Conservation (phyloP, 2,888 invertebrate species). For the Silvanus unidentatus region DNA sequence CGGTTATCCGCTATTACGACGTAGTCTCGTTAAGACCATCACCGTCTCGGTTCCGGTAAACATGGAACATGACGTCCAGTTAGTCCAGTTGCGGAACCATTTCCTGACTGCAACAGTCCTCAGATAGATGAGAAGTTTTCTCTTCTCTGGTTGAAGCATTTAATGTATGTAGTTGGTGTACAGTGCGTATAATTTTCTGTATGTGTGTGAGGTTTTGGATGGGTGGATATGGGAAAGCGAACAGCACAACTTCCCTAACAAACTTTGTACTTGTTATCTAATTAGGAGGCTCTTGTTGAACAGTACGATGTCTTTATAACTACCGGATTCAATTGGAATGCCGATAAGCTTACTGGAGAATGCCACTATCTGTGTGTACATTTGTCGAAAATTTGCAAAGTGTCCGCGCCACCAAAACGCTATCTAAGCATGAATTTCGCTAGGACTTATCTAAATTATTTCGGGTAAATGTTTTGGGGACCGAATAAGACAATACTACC, state of each 20-base stretch:
- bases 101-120: slow-evolving; percentile 9
- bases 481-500: too few relatives aligned
- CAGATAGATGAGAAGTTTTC: neutral
- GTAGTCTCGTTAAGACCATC: slow-evolving; percentile 41
- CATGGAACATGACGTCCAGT: slow-evolving; percentile 32
- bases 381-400: slow-evolving; percentile 21
- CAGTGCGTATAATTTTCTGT: too few relatives aligned
- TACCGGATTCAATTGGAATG: slow-evolving; percentile 42
- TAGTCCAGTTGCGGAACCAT: slow-evolving; percentile 32
- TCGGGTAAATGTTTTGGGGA: neutral
- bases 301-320: slow-evolving; percentile 42
- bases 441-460: slow-evolving; percentile 42
- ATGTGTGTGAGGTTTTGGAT: too few relatives aligned
- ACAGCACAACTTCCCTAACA: slow-evolving; percentile 17
- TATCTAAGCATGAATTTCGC: slow-evolving; percentile 28
- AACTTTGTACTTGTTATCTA: slow-evolving; percentile 42
- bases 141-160: too few relatives aligned
- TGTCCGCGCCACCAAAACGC: slow-evolving; percentile 22
- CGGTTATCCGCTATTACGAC: slow-evolving; percentile 42
- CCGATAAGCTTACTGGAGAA: slow-evolving; percentile 40
- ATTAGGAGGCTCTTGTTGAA: slow-evolving; percentile 42
- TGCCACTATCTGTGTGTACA: slow-evolving; percentile 35
- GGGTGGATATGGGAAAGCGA: too few relatives aligned
- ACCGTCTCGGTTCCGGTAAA: slow-evolving; percentile 38
- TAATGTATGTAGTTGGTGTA: neutral